Conservation (phyloP, 1,140 invertebrate species). For the Lutraria rhynchaena region DNA sequence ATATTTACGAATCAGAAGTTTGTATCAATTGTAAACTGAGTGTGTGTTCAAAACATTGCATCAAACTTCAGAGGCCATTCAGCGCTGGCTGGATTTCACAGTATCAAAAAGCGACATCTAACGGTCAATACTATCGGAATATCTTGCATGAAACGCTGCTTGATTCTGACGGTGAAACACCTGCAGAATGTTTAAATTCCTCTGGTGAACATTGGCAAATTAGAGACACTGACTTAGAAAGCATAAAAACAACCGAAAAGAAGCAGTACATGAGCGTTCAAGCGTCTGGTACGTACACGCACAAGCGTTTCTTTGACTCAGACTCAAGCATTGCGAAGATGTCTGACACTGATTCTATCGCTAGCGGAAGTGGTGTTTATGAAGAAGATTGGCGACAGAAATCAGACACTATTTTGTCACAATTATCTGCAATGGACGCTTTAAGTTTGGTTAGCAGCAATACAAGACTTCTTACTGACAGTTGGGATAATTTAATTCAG, state of each 20-base stretch:
- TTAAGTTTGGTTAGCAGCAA: slow-evolving; percentile 53
- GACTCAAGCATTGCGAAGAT: slow-evolving; percentile 33
- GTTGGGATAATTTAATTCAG: slow-evolving; percentile 66
- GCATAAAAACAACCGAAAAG: slow-evolving; percentile 26
- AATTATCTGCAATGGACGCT: slow-evolving; percentile 19
- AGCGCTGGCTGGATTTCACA: slow-evolving; percentile 70
- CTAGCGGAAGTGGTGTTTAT: slow-evolving; percentile 55
- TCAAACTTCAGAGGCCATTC: slow-evolving; percentile 69
- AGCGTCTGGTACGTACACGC: slow-evolving; percentile 68
- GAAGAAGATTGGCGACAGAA: slow-evolving; percentile 46
- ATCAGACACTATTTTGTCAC: slow-evolving; percentile 50
- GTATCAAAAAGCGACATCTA: slow-evolving; percentile 66
- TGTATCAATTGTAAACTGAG: slow-evolving; percentile 77
- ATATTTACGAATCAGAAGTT: slow-evolving; percentile 61
- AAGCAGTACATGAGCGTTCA: slow-evolving; percentile 57
- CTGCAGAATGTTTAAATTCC: slow-evolving; percentile 50
- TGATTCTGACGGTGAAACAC: slow-evolving; percentile 65
- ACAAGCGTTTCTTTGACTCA: slow-evolving; percentile 66
- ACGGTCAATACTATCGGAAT: slow-evolving; percentile 74
- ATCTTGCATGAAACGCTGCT: slow-evolving; percentile 70
- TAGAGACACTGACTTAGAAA: slow-evolving; percentile 41
- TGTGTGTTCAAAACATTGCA: slow-evolving; percentile 72
- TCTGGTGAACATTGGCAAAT: slow-evolving; percentile 56
- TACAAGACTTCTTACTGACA: slow-evolving; percentile 67
- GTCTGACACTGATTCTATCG: slow-evolving; percentile 59